A percentile compares a stretch with the other conserved stretches of the same genome.
These are phyloP conservation scores for Macrochelys suwanniensis DNA, from an alignment of 2,797 vertebrate species.

Conservation along the genomic window DNA sequence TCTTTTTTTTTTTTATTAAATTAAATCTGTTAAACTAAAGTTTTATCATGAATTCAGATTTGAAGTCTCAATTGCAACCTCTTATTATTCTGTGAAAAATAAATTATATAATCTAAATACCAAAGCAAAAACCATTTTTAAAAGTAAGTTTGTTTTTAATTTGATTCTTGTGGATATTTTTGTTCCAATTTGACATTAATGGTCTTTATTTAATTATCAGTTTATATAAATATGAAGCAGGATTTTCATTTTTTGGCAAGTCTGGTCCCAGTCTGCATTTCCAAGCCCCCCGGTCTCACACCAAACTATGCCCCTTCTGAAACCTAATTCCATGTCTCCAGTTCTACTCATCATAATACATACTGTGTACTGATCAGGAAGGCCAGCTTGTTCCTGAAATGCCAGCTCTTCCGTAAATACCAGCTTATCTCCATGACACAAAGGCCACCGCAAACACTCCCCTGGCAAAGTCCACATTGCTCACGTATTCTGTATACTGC, in stretches of 20 bases:
- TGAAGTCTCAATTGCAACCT: neutral
- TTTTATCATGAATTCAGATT: neutral
- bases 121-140: neutral
- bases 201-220: neutral
- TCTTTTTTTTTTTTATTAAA: neutral
- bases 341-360: neutral
- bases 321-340: neutral
- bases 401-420: neutral
- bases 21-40: neutral
- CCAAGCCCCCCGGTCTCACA: neutral
- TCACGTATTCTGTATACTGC: neutral
- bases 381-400: neutral
- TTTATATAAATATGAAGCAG: neutral
- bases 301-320: neutral
- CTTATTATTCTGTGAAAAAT: neutral
- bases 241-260: neutral
- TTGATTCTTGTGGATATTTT: neutral
- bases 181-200: neutral
- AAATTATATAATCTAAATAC: neutral
- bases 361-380: neutral
- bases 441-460: neutral
- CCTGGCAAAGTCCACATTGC: neutral
- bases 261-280: neutral
- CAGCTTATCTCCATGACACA: neutral
- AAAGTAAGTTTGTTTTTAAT: neutral